A percentile compares a stretch with the other conserved stretches of the same genome.
These are phyloP conservation scores for Coregonus clupeaformis DNA, from an alignment of 2,113 vertebrate genomes.

Conservation along the genomic window DNA sequence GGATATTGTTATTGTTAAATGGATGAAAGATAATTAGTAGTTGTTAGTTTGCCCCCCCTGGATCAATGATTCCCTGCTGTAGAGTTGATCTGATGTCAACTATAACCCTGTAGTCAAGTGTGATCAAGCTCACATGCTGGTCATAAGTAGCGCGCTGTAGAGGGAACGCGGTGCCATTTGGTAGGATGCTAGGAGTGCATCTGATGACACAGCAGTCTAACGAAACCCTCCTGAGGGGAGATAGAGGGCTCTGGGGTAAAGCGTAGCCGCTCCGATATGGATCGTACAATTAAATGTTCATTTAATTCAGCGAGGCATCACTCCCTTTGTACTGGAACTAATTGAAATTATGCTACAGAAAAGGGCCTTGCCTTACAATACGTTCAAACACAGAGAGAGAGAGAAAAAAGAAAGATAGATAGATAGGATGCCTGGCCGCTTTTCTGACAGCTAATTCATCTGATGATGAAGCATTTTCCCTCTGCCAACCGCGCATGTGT, in stretches of 20 bases:
- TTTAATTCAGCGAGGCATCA: neutral
- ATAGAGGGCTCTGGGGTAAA: neutral
- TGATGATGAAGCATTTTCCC: neutral
- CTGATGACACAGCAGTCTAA: too few species aligned
- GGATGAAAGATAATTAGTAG: too few species aligned
- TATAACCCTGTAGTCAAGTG: too few species aligned
- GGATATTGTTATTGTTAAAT: too few species aligned
- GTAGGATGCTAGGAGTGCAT: too few species aligned
- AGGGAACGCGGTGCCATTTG: too few species aligned
- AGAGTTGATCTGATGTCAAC: too few species aligned
- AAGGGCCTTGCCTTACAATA: neutral
- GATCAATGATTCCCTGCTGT: too few species aligned
- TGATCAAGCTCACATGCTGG: too few species aligned
- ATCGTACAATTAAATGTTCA: conserved; percentile 3
- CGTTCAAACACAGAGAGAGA: neutral
- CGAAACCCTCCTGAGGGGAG: neutral
- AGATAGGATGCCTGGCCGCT: neutral
- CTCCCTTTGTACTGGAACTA: conserved; percentile 3
- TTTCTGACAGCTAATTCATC: neutral
- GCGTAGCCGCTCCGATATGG: neutral
- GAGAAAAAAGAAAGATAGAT: neutral
- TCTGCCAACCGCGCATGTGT: too few species aligned
- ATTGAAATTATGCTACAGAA: neutral
- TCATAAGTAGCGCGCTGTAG: too few species aligned
- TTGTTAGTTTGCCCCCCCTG: too few species aligned